Evolutionary conservation across 2,113 vertebrate genomes (phyloP), one percentile per base, ranked within the genome.

Genomic region (Pelvicachromis taeniatus): DNA sequence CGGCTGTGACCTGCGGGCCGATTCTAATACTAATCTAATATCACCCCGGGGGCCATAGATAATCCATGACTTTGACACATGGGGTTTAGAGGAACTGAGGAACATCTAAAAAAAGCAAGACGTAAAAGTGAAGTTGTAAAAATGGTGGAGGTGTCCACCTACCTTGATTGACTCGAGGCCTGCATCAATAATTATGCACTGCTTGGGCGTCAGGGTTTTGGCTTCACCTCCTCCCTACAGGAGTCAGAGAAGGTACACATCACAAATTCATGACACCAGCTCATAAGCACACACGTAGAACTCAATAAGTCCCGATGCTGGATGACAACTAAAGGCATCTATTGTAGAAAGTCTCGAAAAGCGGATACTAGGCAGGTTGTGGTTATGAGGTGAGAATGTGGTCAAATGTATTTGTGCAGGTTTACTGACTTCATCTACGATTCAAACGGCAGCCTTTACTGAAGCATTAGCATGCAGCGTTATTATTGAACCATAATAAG

Each of bases 131-230:
- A 68, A 68, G 0, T 38, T 42, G 35, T 68, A 68, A 68, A 0
- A 68, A 38, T 40, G 35, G 42, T 63, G 48, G 0, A 54, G 17
- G 19, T 33, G 31, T 63, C 21, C 63, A 50, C 65, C 9, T 19
- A 99, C 99, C 97, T 99, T 99, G 91, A 99, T 97, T 2, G 97
- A 97, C 87, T 99, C 99, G 88, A 99, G 94, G 1, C 97, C 96
- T 6, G 97, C 95, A 40, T 99, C 98, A 12, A 99, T 96, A 58
- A 99, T 94, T 1, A 97, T 94, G 88, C 99, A 99, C 90, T 99
- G 98, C 91, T 98, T 99, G 56, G 98, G 97, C 29, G 97, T 98
- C 68, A 99, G 96, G 53, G 92, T 98, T 85, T 97, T 97, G 26
- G 97, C 95, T 93, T 99, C 99, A 50, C 96, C 94, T 88, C 96